phyloP scores from a whole-genome alignment of 2,113 vertebrate genomes.

The Poeciliopsis turrubarensis region DNA sequence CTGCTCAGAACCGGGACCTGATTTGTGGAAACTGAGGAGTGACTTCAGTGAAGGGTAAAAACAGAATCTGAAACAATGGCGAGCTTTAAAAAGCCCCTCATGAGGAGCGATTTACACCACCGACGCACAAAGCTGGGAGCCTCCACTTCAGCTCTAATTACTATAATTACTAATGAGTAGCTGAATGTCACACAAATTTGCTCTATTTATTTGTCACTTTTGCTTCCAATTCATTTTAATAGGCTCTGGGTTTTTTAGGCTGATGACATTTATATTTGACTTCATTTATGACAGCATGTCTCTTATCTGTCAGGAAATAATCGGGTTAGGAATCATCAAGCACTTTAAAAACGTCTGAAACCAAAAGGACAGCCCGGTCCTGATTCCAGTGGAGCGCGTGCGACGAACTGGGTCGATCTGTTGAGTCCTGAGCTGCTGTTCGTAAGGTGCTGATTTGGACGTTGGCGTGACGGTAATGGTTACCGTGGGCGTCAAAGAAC shows the following conservation, averaged over 20 bases:
- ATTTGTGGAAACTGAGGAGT: background rate
- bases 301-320: too few relatives aligned
- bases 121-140: background rate
- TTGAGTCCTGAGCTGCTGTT: too few relatives aligned
- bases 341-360: background rate
- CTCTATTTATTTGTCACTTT: background rate
- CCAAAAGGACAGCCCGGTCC: background rate
- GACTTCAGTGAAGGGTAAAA: background rate
- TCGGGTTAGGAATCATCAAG: too few relatives aligned
- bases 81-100: too few relatives aligned
- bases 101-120: background rate
- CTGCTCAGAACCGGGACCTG: background rate
- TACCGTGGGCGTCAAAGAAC: slow-evolving; percentile 96
- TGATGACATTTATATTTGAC: too few relatives aligned
- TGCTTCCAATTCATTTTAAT: background rate
- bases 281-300: too few relatives aligned
- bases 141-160: background rate
- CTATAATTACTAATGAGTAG: background rate
- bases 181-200: background rate
- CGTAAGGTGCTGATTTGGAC: background rate
- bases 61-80: background rate
- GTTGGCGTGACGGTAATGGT: background rate
- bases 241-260: background rate
- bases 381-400: background rate
- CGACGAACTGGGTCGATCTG: too few relatives aligned